These are phyloP conservation scores for Spialia ferax DNA, from an alignment of 2,888 invertebrate species.

Conservation along the genomic window DNA sequence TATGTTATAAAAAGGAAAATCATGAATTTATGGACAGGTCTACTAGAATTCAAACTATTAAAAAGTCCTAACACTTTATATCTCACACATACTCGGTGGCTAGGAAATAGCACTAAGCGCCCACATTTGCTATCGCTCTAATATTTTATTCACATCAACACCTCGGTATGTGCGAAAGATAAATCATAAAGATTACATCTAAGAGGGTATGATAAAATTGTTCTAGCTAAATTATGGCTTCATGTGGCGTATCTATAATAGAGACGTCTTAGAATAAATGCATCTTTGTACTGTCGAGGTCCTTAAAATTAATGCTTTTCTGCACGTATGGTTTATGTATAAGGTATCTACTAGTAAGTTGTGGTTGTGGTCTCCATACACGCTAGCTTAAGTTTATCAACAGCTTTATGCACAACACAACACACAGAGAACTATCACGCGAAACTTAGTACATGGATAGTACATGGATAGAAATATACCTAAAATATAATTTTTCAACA, in stretches of 20 bases:
- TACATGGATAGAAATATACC: no score
- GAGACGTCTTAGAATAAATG: constrained; percentile 28
- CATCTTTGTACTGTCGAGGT: neutral
- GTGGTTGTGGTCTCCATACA: no score
- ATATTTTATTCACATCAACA: constrained; percentile 29
- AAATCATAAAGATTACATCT: constrained; percentile 40
- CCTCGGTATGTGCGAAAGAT: constrained; percentile 27
- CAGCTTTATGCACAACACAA: no score
- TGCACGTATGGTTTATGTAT: neutral
- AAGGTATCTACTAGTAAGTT: no score
- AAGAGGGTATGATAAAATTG: constrained; percentile 34
- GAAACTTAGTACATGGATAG: no score
- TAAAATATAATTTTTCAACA: no score
- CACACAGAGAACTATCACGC: no score
- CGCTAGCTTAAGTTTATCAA: no score
- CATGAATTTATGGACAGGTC: no score
- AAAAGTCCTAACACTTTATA: no score
- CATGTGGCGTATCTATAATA: constrained; percentile 33
- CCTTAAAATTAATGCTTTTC: neutral
- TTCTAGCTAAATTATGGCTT: constrained; percentile 27
- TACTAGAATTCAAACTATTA: no score
- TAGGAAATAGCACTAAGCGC: constrained; percentile 16
- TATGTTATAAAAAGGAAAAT: no score
- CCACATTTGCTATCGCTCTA: constrained; percentile 17
- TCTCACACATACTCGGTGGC: neutral